phyloP scores from a whole-genome alignment of 2,797 vertebrate species.

The Avahi laniger region DNA sequence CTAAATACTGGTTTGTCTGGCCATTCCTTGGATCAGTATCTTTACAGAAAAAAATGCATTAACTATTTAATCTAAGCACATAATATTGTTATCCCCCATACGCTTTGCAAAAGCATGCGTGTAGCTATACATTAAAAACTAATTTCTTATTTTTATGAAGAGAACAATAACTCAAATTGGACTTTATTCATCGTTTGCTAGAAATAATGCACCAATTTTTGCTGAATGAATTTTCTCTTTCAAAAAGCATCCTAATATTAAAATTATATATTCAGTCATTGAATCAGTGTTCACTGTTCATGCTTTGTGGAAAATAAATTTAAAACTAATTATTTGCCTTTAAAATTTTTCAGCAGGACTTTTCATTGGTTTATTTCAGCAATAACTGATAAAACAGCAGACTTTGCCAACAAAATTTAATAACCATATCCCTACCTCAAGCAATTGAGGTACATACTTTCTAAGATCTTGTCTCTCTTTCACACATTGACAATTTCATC shows the following conservation, averaged over 20 bases:
- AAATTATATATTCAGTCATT: background rate
- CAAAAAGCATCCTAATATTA: background rate
- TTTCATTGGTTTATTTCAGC: background rate
- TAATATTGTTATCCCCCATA: background rate
- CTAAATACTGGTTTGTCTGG: background rate
- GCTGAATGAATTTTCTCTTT: background rate
- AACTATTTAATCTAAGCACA: conserved; percentile 30
- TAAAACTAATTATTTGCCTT: background rate
- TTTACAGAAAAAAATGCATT: conserved; percentile 21
- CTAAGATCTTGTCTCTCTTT: background rate
- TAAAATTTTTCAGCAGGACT: background rate
- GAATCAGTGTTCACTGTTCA: background rate
- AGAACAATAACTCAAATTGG: background rate
- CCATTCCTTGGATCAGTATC: background rate
- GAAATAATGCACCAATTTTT: background rate
- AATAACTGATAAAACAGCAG: background rate
- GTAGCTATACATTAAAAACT: background rate
- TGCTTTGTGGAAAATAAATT: background rate
- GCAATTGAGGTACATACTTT: background rate
- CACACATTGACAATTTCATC: background rate
- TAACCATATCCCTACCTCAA: background rate
- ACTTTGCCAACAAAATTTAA: background rate
- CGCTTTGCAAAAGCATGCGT: background rate
- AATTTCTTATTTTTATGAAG: background rate
- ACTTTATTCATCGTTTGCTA: background rate